phyloP scores from a whole-genome alignment of 2,888 invertebrate species.

The Drosophila paramelanica region DNA sequence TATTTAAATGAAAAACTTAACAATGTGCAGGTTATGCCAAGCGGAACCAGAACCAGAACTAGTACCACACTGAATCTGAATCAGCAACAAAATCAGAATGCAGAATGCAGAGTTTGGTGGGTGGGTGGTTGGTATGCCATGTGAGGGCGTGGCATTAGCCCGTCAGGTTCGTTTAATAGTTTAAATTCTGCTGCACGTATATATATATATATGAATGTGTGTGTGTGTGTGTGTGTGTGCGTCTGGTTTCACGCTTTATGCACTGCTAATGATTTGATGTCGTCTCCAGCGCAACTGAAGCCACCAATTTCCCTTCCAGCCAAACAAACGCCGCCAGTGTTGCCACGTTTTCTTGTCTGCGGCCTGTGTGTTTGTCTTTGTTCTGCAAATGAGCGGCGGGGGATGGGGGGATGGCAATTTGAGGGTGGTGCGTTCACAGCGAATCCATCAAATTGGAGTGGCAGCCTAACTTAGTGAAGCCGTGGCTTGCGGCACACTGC shows the following conservation, averaged over 20 bases:
- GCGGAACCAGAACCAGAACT: constrained; percentile 33
- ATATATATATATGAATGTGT: too few species aligned
- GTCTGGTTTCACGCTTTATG: constrained; percentile 78
- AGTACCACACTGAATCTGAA: constrained; percentile 18
- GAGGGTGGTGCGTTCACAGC: not conserved
- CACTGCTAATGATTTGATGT: constrained; percentile 80
- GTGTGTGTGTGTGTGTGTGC: constrained; percentile 29
- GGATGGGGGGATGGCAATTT: too few species aligned
- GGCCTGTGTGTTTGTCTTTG: constrained; percentile 16
- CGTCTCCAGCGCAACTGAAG: constrained; percentile 42
- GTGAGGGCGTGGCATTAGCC: constrained; percentile 8
- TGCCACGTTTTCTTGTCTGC: constrained; percentile 25
- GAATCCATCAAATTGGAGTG: constrained; percentile 16
- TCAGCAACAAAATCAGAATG: constrained; percentile 6
- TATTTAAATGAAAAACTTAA: too few species aligned
- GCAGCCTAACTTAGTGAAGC: constrained; percentile 1
- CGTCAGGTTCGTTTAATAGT: constrained; percentile 67
- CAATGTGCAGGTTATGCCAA: constrained; percentile 62
- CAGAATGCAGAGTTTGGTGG: too few species aligned
- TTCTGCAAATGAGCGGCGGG: too few species aligned
- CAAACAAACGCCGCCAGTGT: constrained; percentile 7
- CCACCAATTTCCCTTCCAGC: not conserved
- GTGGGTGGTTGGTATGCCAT: too few species aligned
- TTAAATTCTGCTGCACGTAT: constrained; percentile 71
- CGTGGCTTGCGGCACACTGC: not conserved